Evolutionary conservation across 2,888 invertebrate species (phyloP), one percentile per base, ranked within the genome.

Genomic region (Ernsta delagoae): DNA sequence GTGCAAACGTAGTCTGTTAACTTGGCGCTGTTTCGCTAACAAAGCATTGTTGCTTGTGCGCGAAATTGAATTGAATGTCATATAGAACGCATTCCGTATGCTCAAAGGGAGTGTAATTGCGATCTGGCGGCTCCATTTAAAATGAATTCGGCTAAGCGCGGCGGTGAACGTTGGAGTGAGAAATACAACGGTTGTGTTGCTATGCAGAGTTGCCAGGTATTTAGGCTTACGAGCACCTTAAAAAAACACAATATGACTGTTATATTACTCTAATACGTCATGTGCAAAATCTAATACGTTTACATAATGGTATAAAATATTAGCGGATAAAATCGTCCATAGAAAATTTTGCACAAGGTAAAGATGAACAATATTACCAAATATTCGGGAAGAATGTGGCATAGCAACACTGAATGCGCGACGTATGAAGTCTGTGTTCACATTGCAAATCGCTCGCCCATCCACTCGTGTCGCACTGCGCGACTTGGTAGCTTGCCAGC

Each of bases 41-140:
- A 90, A 86, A 86, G 84, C 85, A 77, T 79, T 81, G 83, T 85
- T 86, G 80, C 83, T 90, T 91, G 90, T 89, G 84, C 83, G 82
- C 83, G 75, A 89, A 91, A 92, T 90, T 90, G 86, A 90, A 92
- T 90, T 87, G 89, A 87, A 89, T 87, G 90, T 88, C 91, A 88
- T 89, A 88, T 87, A 86, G 86, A 85, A 87, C 86, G 86, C 88
- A 90, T 90, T 87, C 86, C 84, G 83, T 81, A 78, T 83, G 85
- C 87, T 89, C 90, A 92, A 92, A 92, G 91, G 88, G 86, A 90
- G 86, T 88, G 89, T 92, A 90, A 91, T 91, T 91, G 88, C 86
- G 84, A 90, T 86, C 86, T 83, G 89, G 81, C 88, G 82, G 89
- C 87, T 89, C 87, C 86, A 89, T 92, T 92, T 90, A 86, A 90